Evolutionary conservation across 1,140 invertebrate genomes (phyloP), one percentile per base, ranked within the genome.

Genomic region (Triops longicaudatus): DNA sequence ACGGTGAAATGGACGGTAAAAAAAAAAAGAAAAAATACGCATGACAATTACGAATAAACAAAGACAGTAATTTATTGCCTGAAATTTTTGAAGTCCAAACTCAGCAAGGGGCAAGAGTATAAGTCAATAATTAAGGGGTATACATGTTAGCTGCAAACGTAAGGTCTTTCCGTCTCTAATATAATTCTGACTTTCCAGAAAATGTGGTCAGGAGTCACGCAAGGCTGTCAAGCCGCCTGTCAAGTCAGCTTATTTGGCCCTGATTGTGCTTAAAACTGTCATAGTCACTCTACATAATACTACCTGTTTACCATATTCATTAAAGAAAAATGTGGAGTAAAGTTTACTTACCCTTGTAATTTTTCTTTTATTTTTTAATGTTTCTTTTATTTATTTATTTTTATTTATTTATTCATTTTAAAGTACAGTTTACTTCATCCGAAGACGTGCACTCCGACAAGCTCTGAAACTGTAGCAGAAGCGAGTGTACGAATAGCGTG

Each of bases 211-310:
- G 50, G 22, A 63, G 50, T 63, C 50, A 63, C 50, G 50, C 50
- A 63, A 63, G 50, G 50, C 50, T 63, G 50, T 63, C 50, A 63
- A 63, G 10, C 50, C 22, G 50, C 50, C 50, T 63, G 50, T 63
- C 50, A 63, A 63, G 50, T 22, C 50, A 63, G 50, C 50, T 63
- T 63, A 63, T 63, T 63, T 63, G 31, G n/a, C 50, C 22, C 50
- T 63, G 50, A 63, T 63, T 63, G n/a, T 63, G 50, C 22, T 63
- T 63, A 63, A 37, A 63, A 63, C 50, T 12, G 50, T 63, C 50
- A 17, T 22, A n/a, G 50, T 22, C 50, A 63, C 14, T 37, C 50
- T 63, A 63, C 50, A n/a, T 22, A n/a, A 63, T 63, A 14, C 6
- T 63, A 63, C 1, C 22, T 6, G 4, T n/a, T n/a, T 63, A 17